Evolutionary conservation across 2,888 invertebrate genomes (phyloP).

Genomic region (Arrhopalites spinosus): DNA sequence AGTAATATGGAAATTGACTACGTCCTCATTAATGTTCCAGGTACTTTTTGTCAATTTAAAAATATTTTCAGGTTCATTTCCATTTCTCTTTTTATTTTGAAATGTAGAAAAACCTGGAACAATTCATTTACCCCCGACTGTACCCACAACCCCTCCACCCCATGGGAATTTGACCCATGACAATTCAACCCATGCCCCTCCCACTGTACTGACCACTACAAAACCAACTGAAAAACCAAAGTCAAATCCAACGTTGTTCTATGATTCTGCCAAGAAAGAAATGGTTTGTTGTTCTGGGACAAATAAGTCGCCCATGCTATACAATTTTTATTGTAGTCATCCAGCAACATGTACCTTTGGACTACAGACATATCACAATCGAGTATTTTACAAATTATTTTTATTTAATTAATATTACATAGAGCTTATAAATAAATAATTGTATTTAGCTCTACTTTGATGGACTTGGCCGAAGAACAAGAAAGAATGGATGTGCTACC

Average conservation of each 20-base stretch:
- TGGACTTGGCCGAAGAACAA: neutral
- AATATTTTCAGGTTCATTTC: no score
- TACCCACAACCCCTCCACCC: neutral
- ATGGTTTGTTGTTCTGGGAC: conserved; percentile 4
- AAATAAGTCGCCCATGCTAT: neutral
- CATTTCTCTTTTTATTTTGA: no score
- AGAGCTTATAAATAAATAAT: no score
- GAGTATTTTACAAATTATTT: no score
- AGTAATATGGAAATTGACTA: conserved; percentile 1
- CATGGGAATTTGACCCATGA: neutral
- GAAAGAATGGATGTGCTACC: conserved; percentile 8
- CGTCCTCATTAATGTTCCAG: neutral
- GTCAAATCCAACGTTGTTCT: neutral
- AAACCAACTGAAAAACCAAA: neutral
- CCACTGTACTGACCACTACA: neutral
- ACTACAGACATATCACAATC: neutral
- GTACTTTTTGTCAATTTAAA: neutral
- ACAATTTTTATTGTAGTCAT: conserved; percentile 11
- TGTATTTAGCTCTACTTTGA: neutral
- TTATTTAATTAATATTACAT: no score
- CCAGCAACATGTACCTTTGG: conserved; percentile 4
- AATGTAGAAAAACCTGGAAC: no score
- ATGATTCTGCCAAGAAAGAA: neutral
- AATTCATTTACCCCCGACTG: no score
- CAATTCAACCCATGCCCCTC: neutral